Evolutionary conservation across 2,113 vertebrate species (phyloP), one percentile per base, ranked within the genome.

Genomic region (Indri indri): DNA sequence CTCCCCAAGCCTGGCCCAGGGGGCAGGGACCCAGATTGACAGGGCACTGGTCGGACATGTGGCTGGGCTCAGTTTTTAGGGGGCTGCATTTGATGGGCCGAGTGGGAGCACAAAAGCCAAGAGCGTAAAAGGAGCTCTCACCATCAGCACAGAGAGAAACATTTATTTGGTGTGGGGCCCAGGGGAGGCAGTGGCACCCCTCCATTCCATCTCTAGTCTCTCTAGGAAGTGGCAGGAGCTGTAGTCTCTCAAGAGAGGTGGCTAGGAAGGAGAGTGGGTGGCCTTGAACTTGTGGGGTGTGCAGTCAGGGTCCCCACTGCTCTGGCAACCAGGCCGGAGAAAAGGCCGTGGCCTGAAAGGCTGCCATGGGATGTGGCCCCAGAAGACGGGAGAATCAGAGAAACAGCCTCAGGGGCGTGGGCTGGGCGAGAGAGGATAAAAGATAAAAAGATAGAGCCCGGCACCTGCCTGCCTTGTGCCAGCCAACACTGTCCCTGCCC

Each of bases 381-480:
- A 9, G 65, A 68, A 88, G 82, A 57, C 79, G 71, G 40, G 68
- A 54, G 82, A 65, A 40, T 42, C 63, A 80, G 73, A 86, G 86
- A 27, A 30, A 87, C 18, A 47, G 90, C 42, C 86, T 94, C 14
- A 2, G 71, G 83, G 81, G 77, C n/a, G 4, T 32, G 34, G 79
- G 57, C 93, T 0, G 6, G 63, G 52, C 0, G 0, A 73, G 34
- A 90, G 13, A 50, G 77, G 88, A 77, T 92, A 77, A 84, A 90
- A 89, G 82, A 81, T 92, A 73, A 84, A 84, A 90, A 85, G 66
- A 84, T 45, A 86, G 83, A 84, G 82, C 73, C 22, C 22, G 14
- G 94, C 97, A 96, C 96, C 96, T 97, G 98, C 96, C 96, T 14
- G 23, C 88, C 57, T 91, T 66, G 92, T 93, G 86, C 92, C 94